Base-by-base conservation (phyloP, 2,888 invertebrate genomes). In the Allophyes oxyacanthae region DNA sequence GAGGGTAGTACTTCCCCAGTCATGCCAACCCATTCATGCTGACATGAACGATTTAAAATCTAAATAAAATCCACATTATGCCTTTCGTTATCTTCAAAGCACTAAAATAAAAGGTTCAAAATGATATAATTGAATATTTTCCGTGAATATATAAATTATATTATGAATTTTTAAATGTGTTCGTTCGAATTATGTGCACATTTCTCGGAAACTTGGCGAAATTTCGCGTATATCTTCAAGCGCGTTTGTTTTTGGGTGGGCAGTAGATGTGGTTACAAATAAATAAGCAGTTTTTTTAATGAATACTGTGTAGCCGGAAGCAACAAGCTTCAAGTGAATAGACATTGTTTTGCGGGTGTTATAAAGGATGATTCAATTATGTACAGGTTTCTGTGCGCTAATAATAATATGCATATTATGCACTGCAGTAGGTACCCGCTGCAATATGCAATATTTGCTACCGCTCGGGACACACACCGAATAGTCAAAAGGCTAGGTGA, bases 111-210 rank as follows among this genome's bases (percentile, higher is more conserved):
- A 28, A 77, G 70, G 64, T 50, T 64, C 52, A 74, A 52, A 72
- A 73, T 75, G 61, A 79, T 78, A 72, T 79, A 77, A 82, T 84
- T 78, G 77, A 78, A 78, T 69, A 53, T 67, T 68, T 75, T 72
- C 59, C 61, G 64, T 50, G 64, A 71, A 63, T 71, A 63, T 58
- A 78, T 82, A 83, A 81, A 77, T 79, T 77, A 79, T 64, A 52
- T 50, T 48, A 54, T 34, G 62, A 67, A 20, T 20, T 20, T 20
- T 20, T 20, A 20, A 20, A 50, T 30, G 13, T 56, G 33, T 64
- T 49, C 44, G 33, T 14, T 25, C 45, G 26, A 57, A 53, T 71
- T 64, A 59, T 51, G 43, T 36, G 43, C 32, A 13, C 2, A 13
- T 44, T 66, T 66, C 72, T 72, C 34, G 36, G 55, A 67, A 68